Evolutionary conservation across 2,888 invertebrate species (phyloP), one percentile per base, ranked within the genome.

Genomic region (Heliothis peltigera): DNA sequence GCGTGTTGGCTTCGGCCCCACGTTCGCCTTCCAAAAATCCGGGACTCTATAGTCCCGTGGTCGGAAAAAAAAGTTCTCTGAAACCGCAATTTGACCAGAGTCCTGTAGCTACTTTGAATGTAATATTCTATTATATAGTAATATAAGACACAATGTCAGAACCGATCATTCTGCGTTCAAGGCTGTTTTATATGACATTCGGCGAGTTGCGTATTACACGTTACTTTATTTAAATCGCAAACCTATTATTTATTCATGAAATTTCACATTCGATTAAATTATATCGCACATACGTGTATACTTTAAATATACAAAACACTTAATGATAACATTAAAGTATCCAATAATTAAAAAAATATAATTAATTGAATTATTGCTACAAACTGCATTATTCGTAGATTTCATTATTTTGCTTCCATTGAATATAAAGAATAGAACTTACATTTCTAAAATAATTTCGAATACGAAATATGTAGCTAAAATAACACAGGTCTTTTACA

Each of bases 101-200:
- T 15, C 39, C 39, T 39, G 39, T 3, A 15, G n/a, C 39, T 39
- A 39, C 39, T 39, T n/a, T 39, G 39, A 15, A 39, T 39, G 8
- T 39, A 35, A 35, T 15, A 35, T 35, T 35, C 28, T 47, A 49
- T 44, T 18, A 52, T 44, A 59, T 46, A 42, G 42, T 39, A 49
- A 75, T 75, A 61, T 61, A 73, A 73, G 70, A 70, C 64, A 72
- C 75, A 49, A 28, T 64, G 42, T 28, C 57, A 62, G 58, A 68
- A 74, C 57, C 21, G 18, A 28, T n/a, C 21, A 44, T 21, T 58
- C 39, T 48, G 28, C 47, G 6, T 32, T 12, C 32, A 47, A 67
- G 54, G 52, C 32, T 48, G 32, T 35, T 54, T 8, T 7, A 28
- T 56, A 25, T 15, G 10, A 8, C 17, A 43, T 55, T 10, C 18